Percentiles rank a stretch among this genome's conserved stretches.
phyloP scores from a whole-genome alignment of 1,140 invertebrate genomes.

The Cherax destructor region DNA sequence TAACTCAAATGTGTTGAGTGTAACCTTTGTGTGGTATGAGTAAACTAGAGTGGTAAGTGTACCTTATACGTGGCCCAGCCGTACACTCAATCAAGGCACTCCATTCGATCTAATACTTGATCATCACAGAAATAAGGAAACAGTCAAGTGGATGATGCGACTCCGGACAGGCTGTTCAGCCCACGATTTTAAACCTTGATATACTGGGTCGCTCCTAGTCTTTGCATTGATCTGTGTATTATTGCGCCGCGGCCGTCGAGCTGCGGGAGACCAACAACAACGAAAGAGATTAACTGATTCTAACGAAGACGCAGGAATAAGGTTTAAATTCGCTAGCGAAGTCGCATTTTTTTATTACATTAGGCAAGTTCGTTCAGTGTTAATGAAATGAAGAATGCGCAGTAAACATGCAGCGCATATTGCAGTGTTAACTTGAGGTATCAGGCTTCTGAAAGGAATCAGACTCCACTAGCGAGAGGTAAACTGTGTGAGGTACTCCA shows the following conservation, averaged over 20 bases:
- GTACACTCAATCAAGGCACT: slow-evolving; percentile 32
- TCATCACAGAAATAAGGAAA: slow-evolving; percentile 26
- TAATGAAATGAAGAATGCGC: not conserved
- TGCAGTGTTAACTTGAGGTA: too few species aligned
- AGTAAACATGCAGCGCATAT: not conserved
- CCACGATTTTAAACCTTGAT: not conserved
- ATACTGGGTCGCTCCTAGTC: not conserved
- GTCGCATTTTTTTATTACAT: not conserved
- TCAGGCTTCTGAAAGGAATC: too few species aligned
- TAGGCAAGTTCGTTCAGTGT: not conserved
- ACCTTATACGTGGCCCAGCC: not conserved
- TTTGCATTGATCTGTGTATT: not conserved
- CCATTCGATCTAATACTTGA: slow-evolving; percentile 21
- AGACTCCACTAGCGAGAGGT: too few species aligned
- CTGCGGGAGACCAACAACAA: not conserved
- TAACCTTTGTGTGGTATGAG: not conserved
- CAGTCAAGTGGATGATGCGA: not conserved
- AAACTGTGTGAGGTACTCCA: too few species aligned
- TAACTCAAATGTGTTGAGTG: not conserved
- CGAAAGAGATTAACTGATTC: not conserved
- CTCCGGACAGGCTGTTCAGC: not conserved
- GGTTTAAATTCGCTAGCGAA: not conserved
- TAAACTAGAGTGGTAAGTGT: not conserved
- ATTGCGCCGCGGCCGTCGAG: not conserved
- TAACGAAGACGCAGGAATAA: not conserved